A percentile compares a stretch with the other conserved stretches of the same genome.
Evolutionary conservation across 2,113 vertebrate genomes (phyloP).

Genomic region (Gorsachius goisagi): DNA sequence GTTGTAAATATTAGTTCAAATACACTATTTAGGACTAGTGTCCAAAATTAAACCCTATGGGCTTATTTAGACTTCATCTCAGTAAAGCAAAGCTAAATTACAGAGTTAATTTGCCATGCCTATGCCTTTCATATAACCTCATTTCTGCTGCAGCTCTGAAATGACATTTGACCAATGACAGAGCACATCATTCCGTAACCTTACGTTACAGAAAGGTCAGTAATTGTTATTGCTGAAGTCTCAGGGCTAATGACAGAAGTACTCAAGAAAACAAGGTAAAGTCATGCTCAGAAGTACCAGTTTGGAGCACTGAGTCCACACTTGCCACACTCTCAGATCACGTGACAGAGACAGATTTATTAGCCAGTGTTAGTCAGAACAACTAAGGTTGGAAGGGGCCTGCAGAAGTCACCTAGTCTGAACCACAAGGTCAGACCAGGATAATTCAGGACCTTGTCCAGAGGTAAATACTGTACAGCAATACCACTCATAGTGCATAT

Average conservation of each 20-base stretch:
- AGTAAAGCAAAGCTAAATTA: background rate
- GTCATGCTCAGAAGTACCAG: background rate
- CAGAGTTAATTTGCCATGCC: background rate
- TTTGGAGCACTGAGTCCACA: background rate
- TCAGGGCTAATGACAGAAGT: background rate
- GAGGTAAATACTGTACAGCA: background rate
- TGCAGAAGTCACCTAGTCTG: background rate
- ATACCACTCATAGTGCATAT: background rate
- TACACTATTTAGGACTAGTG: background rate
- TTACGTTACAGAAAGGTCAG: background rate
- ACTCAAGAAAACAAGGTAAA: background rate
- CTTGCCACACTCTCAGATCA: background rate
- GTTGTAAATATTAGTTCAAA: conserved; percentile 38
- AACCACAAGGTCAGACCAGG: background rate
- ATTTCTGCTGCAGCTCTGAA: background rate
- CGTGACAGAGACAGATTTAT: rapidly evolving
- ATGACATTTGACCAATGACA: background rate
- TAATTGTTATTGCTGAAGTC: background rate
- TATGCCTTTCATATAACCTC: conserved; percentile 26
- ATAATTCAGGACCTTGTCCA: background rate
- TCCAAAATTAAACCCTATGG: conserved; percentile 28
- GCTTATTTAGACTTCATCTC: conserved; percentile 19
- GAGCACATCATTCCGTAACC: background rate
- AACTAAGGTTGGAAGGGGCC: background rate
- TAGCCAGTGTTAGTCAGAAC: background rate